These are phyloP conservation scores for Vireo altiloquus DNA, from an alignment of 2,113 vertebrate species.

Conservation along the genomic window DNA sequence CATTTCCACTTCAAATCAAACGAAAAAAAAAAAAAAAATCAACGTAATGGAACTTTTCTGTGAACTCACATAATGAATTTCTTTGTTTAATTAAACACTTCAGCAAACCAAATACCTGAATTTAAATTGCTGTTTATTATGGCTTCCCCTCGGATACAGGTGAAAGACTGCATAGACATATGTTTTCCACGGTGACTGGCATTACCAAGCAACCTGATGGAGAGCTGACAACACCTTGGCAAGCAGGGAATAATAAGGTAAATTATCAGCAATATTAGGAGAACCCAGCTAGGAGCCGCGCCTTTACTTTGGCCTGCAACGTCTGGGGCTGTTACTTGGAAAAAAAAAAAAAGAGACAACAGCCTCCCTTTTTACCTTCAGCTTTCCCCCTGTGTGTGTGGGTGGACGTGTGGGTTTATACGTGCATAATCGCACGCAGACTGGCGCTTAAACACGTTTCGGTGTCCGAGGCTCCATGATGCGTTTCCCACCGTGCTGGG, in stretches of 20 bases:
- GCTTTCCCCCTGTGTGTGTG: neutral
- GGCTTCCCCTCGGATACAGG: neutral
- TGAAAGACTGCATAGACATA: neutral
- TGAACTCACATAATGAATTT: slow-evolving; percentile 2
- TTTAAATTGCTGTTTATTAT: slow-evolving; percentile 24
- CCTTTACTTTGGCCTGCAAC: neutral
- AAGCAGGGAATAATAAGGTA: neutral
- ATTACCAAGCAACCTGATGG: neutral
- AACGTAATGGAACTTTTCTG: neutral
- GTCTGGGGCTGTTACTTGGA: neutral
- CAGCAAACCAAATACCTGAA: slow-evolving; percentile 23
- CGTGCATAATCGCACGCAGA: neutral
- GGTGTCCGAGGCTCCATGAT: neutral
- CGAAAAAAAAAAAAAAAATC: neutral
- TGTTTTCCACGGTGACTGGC: neutral
- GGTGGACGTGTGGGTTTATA: neutral
- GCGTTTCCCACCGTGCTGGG: neutral
- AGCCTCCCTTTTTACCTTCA: neutral
- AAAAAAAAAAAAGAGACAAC: neutral
- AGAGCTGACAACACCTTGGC: neutral
- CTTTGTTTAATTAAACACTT: slow-evolving; percentile 54
- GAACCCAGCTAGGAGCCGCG: neutral
- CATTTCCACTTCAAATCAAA: neutral
- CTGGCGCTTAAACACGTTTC: neutral
- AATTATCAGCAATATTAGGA: neutral